These are phyloP conservation scores for Caenorhabditis parvicauda DNA, from an alignment of 2,888 invertebrate genomes.

Conservation along the genomic window DNA sequence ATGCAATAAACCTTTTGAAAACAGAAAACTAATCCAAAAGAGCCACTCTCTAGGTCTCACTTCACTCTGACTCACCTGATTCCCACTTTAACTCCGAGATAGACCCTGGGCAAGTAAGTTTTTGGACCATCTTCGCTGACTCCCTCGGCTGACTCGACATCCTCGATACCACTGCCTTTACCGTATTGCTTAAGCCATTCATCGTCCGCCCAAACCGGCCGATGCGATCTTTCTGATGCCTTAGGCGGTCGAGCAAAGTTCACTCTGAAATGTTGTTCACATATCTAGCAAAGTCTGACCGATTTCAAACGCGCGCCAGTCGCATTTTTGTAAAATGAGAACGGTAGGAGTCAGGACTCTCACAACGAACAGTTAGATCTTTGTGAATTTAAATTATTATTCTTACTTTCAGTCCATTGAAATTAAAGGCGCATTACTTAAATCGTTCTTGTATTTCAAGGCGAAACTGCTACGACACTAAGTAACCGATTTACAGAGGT, in stretches of 20 bases:
- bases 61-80: slow-evolving; percentile 67
- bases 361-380: no score
- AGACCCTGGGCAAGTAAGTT: slow-evolving; percentile 72
- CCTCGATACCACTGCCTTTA: slow-evolving; percentile 28
- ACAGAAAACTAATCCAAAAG: no score
- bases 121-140: slow-evolving; percentile 18
- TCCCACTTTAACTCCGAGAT: slow-evolving; percentile 88
- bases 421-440: neutral
- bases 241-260: slow-evolving; percentile 95
- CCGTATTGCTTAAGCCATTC: slow-evolving; percentile 94
- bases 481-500: no score
- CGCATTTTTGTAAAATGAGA: no score
- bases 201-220: slow-evolving; percentile 91
- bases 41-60: no score
- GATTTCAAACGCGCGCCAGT: no score
- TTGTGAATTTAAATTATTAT: no score
- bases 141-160: slow-evolving; percentile 18
- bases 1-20: no score
- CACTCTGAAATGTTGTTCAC: slow-evolving; percentile 31
- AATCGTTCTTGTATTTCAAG: neutral
- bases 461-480: no score
- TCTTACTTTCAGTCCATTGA: no score
- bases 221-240: slow-evolving; percentile 79
- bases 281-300: no score
- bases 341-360: no score